Conservation (phyloP, 2,113 vertebrate genomes). For the Planiliza haematocheilus region DNA sequence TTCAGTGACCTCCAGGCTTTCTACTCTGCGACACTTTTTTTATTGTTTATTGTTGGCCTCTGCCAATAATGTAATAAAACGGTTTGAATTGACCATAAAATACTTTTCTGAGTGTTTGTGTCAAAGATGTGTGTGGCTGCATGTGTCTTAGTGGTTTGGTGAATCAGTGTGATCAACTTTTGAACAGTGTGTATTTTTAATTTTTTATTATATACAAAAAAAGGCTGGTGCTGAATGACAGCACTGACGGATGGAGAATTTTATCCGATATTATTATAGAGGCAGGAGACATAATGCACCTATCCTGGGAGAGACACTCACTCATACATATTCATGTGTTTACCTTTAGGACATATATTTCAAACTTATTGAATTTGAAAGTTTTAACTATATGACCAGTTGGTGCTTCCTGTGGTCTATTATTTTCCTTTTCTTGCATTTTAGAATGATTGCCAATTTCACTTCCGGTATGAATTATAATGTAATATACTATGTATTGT, state of each 20-base stretch:
- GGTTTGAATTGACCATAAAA: conserved; percentile 53
- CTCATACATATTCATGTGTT: not conserved
- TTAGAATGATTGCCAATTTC: conserved; percentile 16
- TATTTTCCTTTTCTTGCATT: no score
- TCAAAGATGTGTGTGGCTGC: not conserved
- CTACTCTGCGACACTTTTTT: conserved; percentile 48
- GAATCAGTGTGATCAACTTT: no score
- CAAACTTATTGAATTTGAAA: conserved; percentile 9
- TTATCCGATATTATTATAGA: conserved; percentile 13
- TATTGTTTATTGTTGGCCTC: conserved; percentile 61
- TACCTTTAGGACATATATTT: not conserved
- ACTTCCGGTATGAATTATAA: conserved; percentile 19
- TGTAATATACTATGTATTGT: no score
- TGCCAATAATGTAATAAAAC: conserved; percentile 43
- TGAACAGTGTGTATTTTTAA: no score
- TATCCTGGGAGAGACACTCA: conserved; percentile 3
- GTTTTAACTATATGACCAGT: conserved; percentile 31
- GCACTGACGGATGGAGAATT: no score
- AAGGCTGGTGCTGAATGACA: no score
- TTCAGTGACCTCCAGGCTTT: conserved; percentile 58
- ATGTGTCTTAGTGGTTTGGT: no score
- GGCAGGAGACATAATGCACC: conserved; percentile 11
- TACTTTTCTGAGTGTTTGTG: conserved; percentile 18
- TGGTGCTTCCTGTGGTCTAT: not conserved
- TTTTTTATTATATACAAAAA: no score